Evolutionary conservation across 2,797 vertebrate species (phyloP).

Genomic region (Rhincodon typus): DNA sequence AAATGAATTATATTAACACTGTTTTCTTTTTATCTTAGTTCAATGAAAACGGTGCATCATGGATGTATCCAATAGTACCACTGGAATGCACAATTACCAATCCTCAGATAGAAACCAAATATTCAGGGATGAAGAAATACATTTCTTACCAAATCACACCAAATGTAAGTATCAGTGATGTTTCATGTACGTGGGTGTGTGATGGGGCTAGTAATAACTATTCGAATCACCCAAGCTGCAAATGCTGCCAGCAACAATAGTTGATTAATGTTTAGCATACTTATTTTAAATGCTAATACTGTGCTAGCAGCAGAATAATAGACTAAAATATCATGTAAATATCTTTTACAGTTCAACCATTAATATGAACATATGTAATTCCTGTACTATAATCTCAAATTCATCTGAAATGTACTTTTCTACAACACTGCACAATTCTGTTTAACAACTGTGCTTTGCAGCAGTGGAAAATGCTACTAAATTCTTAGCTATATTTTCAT

Average conservation of each 20-base stretch:
- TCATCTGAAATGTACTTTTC: not conserved
- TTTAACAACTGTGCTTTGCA: not conserved
- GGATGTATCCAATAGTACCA: conserved; percentile 21
- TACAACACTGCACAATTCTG: not conserved
- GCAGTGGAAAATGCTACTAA: not conserved
- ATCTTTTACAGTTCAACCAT: not conserved
- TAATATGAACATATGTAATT: not conserved
- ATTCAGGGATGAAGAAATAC: conserved; percentile 34
- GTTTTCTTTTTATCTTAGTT: not conserved
- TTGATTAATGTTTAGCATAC: not conserved
- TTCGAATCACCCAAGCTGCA: too few species aligned
- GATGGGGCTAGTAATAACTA: too few species aligned
- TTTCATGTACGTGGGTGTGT: not conserved
- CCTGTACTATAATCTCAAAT: not conserved
- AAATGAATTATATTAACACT: not conserved
- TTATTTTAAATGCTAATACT: not conserved
- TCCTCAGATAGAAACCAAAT: conserved; percentile 30
- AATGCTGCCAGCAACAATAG: too few species aligned
- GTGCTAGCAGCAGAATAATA: not conserved
- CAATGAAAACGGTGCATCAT: conserved; percentile 6
- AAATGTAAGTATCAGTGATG: conserved; percentile 16
- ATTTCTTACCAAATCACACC: conserved; percentile 35
- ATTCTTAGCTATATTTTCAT: not conserved
- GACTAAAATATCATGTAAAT: not conserved
- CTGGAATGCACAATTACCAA: conserved; percentile 12